Evolutionary conservation across 1,140 invertebrate genomes (phyloP), one percentile per base, ranked within the genome.

Genomic region (Lycorma delicatula): DNA sequence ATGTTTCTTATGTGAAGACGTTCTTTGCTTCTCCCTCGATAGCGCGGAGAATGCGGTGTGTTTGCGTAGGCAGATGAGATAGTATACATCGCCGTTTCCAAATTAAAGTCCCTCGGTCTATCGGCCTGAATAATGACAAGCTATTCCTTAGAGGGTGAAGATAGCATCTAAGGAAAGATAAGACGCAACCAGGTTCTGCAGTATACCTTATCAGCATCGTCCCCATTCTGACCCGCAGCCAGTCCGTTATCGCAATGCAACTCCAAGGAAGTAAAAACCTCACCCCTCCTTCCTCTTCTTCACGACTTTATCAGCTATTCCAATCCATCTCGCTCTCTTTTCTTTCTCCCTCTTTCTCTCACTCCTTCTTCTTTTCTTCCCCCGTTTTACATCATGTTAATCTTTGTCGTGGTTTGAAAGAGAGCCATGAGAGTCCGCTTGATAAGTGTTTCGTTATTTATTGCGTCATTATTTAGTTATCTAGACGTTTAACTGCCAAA

Each of bases 121-220:
- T n/a, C n/a, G 36, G 36, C 3, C 18, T 38, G 36, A 38, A 38
- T 38, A 38, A 38, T 38, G 36, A 18, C 36, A 38, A 38, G 36
- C 36, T 18, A 13, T 38, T 38, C 36, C 36, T 38, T n/a, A 18
- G 36, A 18, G 13, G 36, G 36, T 18, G 12, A 3, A 12, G 36
- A 38, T 38, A 38, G 18, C 36, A 38, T 38, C 36, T 38, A 12
- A 3, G 3, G n/a, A n/a, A n/a, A 4, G 36, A 38, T 38, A 38
- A 38, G 36, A 38, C 13, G 36, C 36, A 38, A 18, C 36, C 36
- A 38, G 36, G 36, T 38, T 38, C 36, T n/a, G 36, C n/a, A n/a
- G n/a, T n/a, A n/a, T n/a, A 38, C 36, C 18, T 18, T 13, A 64
- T 66, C 63, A 67, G 66, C 64, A 62, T 47, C 58, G 55, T 31